Evolutionary conservation across 2,113 vertebrate species (phyloP), one percentile per base, ranked within the genome.

Genomic region (Aphyosemion australe): DNA sequence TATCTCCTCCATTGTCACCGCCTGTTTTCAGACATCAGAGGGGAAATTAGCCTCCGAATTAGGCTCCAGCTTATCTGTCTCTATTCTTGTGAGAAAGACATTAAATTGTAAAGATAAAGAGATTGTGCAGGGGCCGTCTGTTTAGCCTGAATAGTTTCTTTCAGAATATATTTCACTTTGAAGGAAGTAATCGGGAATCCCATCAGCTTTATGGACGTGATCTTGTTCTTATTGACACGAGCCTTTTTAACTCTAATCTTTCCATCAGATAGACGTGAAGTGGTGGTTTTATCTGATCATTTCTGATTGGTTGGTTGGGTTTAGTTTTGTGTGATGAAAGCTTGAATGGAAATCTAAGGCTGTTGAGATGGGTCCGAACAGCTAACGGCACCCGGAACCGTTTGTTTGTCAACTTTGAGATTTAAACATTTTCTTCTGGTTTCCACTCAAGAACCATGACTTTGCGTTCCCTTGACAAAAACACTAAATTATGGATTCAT

Each of bases 11-110:
- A 15, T 49, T 78, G 76, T 65, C 66, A 78, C 87, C 61, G 34
- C 31, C 67, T 79, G 70, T 76, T 81, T 78, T 79, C 72, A 73
- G 52, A 82, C 77, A 67, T 80, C 79, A 66, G 74, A 83, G 66
- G 14, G 72, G 61, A 65, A 70, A 60, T 55, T 69, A 57, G 77
- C 48, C 62, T 69, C 62, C 26, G 57, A 57, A 75, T 83, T 79
- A 82, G 63, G 20, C 69, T 57, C 0, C 6, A 43, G 42, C 62
- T 85, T 85, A 81, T 88, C 79, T 66, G 48, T 59, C 55, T 69
- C 69, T 32, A 57, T 79, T 78, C 69, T 65, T 53, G 56, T 61
- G 62, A 57, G 34, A 69, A 71, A 82, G 50, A 69, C 73, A 71
- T 78, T 80, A 69, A 68, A 79, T 46, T 70, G 66, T 55, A 49